Conservation (phyloP, 2,888 invertebrate genomes). For the Tetropium fuscum region DNA sequence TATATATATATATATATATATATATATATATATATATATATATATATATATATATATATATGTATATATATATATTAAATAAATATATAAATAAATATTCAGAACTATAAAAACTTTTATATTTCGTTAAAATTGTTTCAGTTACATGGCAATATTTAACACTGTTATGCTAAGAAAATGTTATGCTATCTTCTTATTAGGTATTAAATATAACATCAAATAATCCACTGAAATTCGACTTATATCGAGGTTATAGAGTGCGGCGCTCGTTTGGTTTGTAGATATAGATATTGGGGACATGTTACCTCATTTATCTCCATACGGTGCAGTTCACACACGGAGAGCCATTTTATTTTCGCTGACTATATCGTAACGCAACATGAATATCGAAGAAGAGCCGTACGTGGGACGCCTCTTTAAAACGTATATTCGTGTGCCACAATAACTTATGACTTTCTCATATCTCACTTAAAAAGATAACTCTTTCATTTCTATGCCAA, state of each 20-base stretch:
- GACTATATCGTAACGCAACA: slow-evolving; percentile 58
- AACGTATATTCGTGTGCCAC: slow-evolving; percentile 39
- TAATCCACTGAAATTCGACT: no score
- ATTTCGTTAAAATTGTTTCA: no score
- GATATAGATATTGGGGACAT: slow-evolving; percentile 53
- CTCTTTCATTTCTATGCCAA: slow-evolving; percentile 27
- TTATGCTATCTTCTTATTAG: no score
- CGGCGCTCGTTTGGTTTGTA: neutral
- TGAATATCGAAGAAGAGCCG: slow-evolving; percentile 56
- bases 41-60: no score
- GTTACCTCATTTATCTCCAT: slow-evolving; percentile 57
- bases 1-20: no score
- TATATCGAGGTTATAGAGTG: neutral
- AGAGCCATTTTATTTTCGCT: slow-evolving; percentile 61
- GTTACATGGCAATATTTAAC: no score
- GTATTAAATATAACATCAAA: no score
- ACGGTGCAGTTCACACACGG: slow-evolving; percentile 58
- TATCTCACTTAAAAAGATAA: slow-evolving; percentile 29
- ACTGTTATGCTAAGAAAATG: no score
- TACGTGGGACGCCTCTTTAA: slow-evolving; percentile 53
- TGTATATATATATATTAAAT: no score
- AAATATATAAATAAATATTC: no score
- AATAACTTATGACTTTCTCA: slow-evolving; percentile 25
- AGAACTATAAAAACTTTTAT: no score
- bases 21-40: no score